Evolutionary conservation across 2,113 vertebrate species (phyloP), one percentile per base, ranked within the genome.

Genomic region (Callaeas wilsoni): DNA sequence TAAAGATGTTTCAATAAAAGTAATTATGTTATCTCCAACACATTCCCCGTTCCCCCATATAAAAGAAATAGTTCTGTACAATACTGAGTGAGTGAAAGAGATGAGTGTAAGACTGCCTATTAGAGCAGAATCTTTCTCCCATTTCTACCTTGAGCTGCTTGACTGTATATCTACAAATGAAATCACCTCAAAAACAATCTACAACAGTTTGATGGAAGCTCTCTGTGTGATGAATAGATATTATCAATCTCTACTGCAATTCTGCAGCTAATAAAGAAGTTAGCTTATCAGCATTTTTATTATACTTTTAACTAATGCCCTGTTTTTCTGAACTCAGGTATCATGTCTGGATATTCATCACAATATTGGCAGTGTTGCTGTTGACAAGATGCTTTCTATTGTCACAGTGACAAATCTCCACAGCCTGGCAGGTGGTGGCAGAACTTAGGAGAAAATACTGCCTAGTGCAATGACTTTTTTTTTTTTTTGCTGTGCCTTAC

Each of bases 371-470:
- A 52, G 13, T n/a, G 33, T 33, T 87, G n/a, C 49, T 63, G 25
- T 84, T 88, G 42, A 65, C 25, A 46, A n/a, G 22, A 22, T 6
- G 4, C 12, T 67, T 82, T 53, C 2, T 69, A 1, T 16, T 79
- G 37, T 76, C 5, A 4, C 23, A 18, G 42, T 74, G 71, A 35
- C n/a, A 22, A 74, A 77, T 47, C 41, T 76, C 30, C 50, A 41
- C 4, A 29, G 77, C 23, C 90, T 80, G 2, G 90, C 74, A 95
- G 86, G 22, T 81, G 80, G 93, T 79, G 71, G 85, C 47, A 94
- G 39, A 92, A 88, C 19, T 62, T 77, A 67, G 82, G 59, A 69
- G 26, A 84, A 94, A 84, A 59, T 37, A 32, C 17, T 52, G 37
- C 10, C 27, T 87, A 46, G 16, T 56, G 32, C 21, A 52, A 14